These are phyloP conservation scores for Lochmaea capreae DNA, from an alignment of 2,888 invertebrate genomes.

Conservation along the genomic window DNA sequence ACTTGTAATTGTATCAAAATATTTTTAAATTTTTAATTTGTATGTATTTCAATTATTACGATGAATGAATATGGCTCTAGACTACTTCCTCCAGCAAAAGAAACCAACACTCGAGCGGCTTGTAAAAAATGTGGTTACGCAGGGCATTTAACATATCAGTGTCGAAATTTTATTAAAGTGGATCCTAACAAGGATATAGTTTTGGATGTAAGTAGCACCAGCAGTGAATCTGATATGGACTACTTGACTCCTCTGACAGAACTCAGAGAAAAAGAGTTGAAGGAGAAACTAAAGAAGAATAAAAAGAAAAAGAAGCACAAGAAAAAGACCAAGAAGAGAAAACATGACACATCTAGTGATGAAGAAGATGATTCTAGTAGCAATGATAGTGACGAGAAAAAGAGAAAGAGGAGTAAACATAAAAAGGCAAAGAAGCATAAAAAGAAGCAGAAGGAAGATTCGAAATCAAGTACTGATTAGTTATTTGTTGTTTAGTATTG, in stretches of 20 bases:
- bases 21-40: not conserved
- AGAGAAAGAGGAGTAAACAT: conserved; percentile 56
- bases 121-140: conserved; percentile 97
- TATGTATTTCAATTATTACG: not conserved
- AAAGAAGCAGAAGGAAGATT: conserved; percentile 26
- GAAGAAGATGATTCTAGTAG: conserved; percentile 48
- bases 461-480: conserved; percentile 12
- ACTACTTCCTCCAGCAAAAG: conserved; percentile 72
- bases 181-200: conserved; percentile 94
- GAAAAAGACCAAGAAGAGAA: conserved; percentile 62
- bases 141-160: conserved; percentile 96
- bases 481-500: not conserved
- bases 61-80: conserved; percentile 64
- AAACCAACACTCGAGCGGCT: conserved; percentile 79
- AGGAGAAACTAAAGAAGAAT: conserved; percentile 75
- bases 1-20: not conserved
- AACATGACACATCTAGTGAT: conserved; percentile 54
- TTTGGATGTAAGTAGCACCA: conserved; percentile 93
- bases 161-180: conserved; percentile 93
- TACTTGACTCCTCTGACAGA: conserved; percentile 87
- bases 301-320: conserved; percentile 71
- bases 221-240: conserved; percentile 86
- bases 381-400: conserved; percentile 47
- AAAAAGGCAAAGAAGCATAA: conserved; percentile 60
- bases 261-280: conserved; percentile 81